Conservation (phyloP, 2,113 vertebrate genomes). For the Neogale vison region DNA sequence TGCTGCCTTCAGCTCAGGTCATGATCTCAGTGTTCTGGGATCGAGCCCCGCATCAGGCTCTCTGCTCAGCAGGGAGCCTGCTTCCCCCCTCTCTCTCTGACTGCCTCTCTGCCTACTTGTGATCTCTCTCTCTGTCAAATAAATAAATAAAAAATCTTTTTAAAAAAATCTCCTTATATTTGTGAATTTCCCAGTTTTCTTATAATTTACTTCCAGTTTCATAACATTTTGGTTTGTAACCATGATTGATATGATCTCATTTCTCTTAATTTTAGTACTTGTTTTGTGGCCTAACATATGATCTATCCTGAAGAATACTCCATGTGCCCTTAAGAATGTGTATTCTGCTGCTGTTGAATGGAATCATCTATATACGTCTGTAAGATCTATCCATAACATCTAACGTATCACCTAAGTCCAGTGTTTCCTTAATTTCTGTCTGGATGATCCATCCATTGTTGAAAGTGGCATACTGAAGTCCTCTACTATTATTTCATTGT, state of each 20-base stretch:
- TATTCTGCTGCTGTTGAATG: not conserved
- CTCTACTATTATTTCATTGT: not conserved
- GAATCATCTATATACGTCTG: not conserved
- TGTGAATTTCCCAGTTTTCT: not conserved
- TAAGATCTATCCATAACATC: not conserved
- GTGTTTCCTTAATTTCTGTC: not conserved
- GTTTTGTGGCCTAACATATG: not conserved
- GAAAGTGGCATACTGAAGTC: not conserved
- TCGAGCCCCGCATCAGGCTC: too few species aligned
- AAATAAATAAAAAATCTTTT: too few species aligned
- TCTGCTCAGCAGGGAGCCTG: too few species aligned
- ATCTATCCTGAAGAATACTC: not conserved
- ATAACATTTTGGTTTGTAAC: not conserved
- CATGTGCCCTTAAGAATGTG: not conserved
- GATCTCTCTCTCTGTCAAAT: too few species aligned
- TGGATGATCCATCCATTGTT: not conserved
- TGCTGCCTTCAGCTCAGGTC: too few species aligned
- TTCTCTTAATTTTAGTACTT: slow-evolving; percentile 4
- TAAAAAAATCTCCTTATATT: not conserved
- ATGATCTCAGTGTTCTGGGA: too few species aligned
- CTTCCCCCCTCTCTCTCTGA: too few species aligned
- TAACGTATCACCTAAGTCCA: not conserved
- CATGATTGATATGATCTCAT: not conserved
- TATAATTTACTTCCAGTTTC: not conserved
- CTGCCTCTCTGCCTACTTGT: too few species aligned